Evolutionary conservation across 1,140 invertebrate species (phyloP).

Genomic region (Heliconius nattereri): DNA sequence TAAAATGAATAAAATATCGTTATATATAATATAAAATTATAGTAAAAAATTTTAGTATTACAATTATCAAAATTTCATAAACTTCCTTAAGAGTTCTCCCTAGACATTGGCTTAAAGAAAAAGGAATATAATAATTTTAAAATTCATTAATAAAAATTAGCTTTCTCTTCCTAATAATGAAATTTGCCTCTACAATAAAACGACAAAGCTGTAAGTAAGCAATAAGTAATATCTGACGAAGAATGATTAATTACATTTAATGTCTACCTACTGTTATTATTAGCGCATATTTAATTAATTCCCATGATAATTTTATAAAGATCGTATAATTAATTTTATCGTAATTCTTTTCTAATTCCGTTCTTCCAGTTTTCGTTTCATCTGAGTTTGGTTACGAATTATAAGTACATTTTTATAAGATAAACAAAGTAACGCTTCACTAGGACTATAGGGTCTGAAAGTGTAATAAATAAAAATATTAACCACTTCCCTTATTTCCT

Average conservation of each 20-base stretch:
- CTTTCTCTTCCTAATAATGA: not conserved
- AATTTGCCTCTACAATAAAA: not conserved
- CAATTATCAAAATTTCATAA: no score
- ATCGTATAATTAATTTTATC: not conserved
- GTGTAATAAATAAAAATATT: no score
- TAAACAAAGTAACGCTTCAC: not conserved
- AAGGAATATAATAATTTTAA: no score
- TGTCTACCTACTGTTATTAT: not conserved
- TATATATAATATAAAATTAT: no score
- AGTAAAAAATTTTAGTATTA: no score
- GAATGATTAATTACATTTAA: not conserved
- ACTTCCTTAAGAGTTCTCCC: no score
- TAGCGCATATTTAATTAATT: not conserved
- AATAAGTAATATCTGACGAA: not conserved
- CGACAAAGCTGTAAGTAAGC: no score
- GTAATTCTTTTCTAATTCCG: not conserved
- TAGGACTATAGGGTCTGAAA: no score
- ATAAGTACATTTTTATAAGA: not conserved
- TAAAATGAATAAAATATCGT: no score
- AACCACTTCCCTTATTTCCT: not conserved
- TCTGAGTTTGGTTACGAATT: not conserved
- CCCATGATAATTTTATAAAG: not conserved
- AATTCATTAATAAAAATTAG: no score
- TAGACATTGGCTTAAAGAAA: no score
- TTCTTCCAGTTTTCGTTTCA: not conserved